These are phyloP conservation scores for Aphyosemion australe DNA, from an alignment of 2,113 vertebrate species.

Conservation along the genomic window DNA sequence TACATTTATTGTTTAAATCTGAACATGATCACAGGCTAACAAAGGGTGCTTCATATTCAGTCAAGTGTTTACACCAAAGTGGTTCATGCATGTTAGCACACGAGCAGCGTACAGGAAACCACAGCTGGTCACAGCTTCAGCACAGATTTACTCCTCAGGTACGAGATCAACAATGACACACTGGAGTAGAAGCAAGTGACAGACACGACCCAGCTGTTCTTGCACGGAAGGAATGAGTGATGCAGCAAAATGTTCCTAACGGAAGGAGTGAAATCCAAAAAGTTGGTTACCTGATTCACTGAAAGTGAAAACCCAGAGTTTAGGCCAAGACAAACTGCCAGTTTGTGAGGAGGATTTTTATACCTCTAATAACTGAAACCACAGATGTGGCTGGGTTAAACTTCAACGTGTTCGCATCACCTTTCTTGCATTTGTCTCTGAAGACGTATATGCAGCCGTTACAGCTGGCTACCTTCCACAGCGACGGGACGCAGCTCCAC, in stretches of 20 bases:
- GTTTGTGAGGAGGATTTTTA: slow-evolving; percentile 96
- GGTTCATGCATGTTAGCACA: slow-evolving; percentile 41
- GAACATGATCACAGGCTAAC: slow-evolving; percentile 16
- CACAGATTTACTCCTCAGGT: slow-evolving; percentile 26
- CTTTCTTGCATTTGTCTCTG: slow-evolving; percentile 96
- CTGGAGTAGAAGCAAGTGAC: slow-evolving; percentile 27
- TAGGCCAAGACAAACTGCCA: slow-evolving; percentile 97
- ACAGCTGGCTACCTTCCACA: slow-evolving; percentile 99
- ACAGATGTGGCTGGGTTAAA: slow-evolving; percentile 96
- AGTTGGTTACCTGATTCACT: slow-evolving; percentile 39
- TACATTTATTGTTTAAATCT: slow-evolving; percentile 13
- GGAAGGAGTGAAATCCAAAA: slow-evolving; percentile 25
- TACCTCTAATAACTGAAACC: slow-evolving; percentile 91
- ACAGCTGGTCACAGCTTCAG: slow-evolving; percentile 40
- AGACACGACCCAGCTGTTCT: slow-evolving; percentile 1
- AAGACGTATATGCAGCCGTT: slow-evolving; percentile 98
- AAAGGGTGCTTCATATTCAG: background rate
- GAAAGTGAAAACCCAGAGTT: slow-evolving; percentile 38
- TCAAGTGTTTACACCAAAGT: slow-evolving; percentile 24
- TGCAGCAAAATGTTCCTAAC: slow-evolving; percentile 40
- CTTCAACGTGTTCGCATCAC: slow-evolving; percentile 94
- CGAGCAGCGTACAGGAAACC: slow-evolving; percentile 36
- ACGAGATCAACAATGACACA: slow-evolving; percentile 38
- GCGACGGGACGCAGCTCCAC: slow-evolving; percentile 93
- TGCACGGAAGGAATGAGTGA: slow-evolving; percentile 36